Conservation (phyloP, 2,888 invertebrate species). For the Podabrus alpinus region DNA sequence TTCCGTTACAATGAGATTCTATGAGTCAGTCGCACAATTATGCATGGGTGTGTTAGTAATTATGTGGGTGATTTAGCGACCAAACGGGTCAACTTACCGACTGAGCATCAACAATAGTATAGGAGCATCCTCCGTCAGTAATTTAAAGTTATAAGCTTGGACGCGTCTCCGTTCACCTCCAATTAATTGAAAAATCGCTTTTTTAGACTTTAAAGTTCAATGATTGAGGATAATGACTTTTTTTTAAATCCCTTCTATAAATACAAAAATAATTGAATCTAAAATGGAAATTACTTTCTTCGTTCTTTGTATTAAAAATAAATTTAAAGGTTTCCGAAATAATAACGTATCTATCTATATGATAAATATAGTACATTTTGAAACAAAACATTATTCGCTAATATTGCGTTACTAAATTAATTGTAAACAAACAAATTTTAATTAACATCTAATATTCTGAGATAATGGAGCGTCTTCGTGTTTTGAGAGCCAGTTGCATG, state of each 20-base stretch:
- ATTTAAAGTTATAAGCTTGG: constrained; percentile 28
- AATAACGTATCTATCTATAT: neutral
- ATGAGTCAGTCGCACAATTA: constrained; percentile 38
- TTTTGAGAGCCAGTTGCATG: neutral
- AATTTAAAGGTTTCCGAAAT: neutral
- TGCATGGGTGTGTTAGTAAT: constrained; percentile 40
- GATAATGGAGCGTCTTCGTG: neutral
- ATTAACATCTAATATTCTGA: neutral
- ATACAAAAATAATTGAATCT: neutral
- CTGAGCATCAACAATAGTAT: constrained; percentile 36
- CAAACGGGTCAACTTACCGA: constrained; percentile 36
- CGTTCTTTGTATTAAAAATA: neutral
- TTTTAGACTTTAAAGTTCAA: constrained; percentile 4
- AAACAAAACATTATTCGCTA: neutral
- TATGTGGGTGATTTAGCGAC: constrained; percentile 41
- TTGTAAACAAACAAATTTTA: neutral
- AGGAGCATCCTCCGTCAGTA: constrained; percentile 21
- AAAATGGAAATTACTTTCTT: neutral
- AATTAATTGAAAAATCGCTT: constrained; percentile 24
- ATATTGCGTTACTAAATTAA: neutral
- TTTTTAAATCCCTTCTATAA: neutral
- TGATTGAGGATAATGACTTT: neutral
- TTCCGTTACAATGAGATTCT: constrained; percentile 28
- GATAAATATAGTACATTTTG: too few relatives aligned
- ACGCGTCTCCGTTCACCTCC: constrained; percentile 19